These are phyloP conservation scores for Aricia artaxerxes DNA, from an alignment of 2,888 invertebrate genomes.

Conservation along the genomic window DNA sequence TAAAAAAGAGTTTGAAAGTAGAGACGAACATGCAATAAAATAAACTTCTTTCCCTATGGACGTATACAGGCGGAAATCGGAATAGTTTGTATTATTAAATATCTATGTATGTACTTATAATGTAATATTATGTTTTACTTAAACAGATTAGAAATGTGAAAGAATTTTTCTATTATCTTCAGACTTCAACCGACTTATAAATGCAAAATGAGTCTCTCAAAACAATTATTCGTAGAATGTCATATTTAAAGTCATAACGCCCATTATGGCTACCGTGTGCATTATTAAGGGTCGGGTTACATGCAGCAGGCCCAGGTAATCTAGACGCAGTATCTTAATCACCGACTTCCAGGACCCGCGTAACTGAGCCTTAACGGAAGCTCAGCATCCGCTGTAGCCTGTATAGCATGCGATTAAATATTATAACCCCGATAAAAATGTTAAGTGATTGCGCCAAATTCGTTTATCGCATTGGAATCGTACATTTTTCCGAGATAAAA, in stretches of 20 bases:
- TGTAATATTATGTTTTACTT: no score
- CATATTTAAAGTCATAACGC: background rate
- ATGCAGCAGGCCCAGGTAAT: conserved; percentile 7
- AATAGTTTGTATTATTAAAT: no score
- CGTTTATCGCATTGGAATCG: no score
- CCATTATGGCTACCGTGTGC: background rate
- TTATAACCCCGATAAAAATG: background rate
- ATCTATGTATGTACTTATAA: no score
- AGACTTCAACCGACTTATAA: no score
- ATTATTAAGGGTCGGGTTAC: background rate
- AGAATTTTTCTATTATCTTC: no score
- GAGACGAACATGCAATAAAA: background rate
- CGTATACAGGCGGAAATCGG: no score
- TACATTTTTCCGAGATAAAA: no score
- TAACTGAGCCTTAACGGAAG: conserved; percentile 13
- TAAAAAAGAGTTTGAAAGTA: background rate
- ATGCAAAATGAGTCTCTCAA: background rate
- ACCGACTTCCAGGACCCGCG: background rate
- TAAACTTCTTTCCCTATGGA: no score
- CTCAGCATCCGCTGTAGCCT: background rate
- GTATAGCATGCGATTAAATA: background rate
- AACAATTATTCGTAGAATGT: background rate
- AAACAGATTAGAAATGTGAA: no score
- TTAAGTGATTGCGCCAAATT: background rate
- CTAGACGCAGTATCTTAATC: background rate